phyloP scores from a whole-genome alignment of 2,797 vertebrate genomes.

The Parauchenoglanis ngamensis region DNA sequence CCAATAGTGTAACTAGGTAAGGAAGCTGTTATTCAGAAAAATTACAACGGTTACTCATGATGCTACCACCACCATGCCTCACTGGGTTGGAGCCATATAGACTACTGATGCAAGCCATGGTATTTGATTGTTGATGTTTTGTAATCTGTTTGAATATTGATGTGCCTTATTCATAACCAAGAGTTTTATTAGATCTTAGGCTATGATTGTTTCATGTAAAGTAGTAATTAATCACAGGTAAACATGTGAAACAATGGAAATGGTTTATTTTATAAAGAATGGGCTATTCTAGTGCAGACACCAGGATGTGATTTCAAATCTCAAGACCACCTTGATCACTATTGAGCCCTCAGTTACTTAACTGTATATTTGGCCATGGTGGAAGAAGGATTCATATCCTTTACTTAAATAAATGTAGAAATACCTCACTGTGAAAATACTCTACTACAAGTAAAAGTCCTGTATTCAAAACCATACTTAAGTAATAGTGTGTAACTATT shows the following conservation, averaged over 20 bases:
- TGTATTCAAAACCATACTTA: no score
- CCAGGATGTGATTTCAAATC: neutral
- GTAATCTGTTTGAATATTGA: neutral
- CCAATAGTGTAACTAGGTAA: neutral
- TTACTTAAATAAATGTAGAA: no score
- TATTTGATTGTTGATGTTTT: neutral
- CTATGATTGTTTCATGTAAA: neutral
- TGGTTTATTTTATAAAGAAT: neutral
- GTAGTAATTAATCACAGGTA: neutral
- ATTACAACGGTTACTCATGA: neutral
- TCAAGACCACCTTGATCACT: neutral
- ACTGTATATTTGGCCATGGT: neutral
- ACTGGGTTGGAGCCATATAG: neutral
- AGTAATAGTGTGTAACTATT: no score
- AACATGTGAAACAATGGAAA: neutral
- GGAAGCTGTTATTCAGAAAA: neutral
- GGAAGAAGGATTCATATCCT: no score
- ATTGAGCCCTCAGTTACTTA: neutral
- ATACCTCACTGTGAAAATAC: no score
- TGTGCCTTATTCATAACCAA: neutral
- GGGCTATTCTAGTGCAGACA: neutral
- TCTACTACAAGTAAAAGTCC: no score
- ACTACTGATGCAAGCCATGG: neutral
- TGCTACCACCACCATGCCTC: slow-evolving; percentile 9
- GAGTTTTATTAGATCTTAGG: neutral